Base-by-base conservation (phyloP, 1,140 invertebrate species). In the Odontomachus brunneus region DNA sequence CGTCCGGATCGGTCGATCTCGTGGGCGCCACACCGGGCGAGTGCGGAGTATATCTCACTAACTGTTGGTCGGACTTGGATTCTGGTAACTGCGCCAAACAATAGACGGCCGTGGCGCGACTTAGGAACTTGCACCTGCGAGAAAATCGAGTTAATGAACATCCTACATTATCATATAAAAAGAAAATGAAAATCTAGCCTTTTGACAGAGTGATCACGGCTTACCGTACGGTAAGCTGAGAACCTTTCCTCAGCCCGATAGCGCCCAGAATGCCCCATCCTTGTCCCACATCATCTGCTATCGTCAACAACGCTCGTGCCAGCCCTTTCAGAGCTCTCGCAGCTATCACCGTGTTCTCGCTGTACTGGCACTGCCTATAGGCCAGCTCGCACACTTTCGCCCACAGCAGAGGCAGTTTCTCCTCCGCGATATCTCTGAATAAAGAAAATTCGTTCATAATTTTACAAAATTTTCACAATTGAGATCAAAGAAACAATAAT, bases 171-270 rank as follows among this genome's bases (percentile, higher is more conserved):
- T 44, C 44, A 17, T 49, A 24, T 44, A 48, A 75, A 73, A 26
- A 51, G 29, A 73, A 3, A 57, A 26, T 15, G 26, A 38, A 49
- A 15, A 38, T 38, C 2, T 3, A 33, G n/a, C 0, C 29, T 72
- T 81, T 48, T 33, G 3, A 51, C 0, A 26, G n/a, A n/a, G 11
- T 49, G 59, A 69, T 15, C 48, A 19, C 12, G 14, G 44, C 22
- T 69, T 83, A 96, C 96, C 94, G 95, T 14, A 92, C 87, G 24
- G 95, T 96, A 17, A 96, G 91, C 26, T 94, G 92, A 49, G 95
- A 95, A 26, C 94, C 94, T 91, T 95, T 96, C 26, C 95, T 95
- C 2, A 97, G 89, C 38, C 96, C 96, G 71, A 97, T 96, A 19
- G 95, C 95, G 26, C 96, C 96, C 1, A 97, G 91, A 29, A 97